Percentiles rank a stretch among this genome's conserved stretches.
Conservation (phyloP, 1,140 invertebrate genomes). For the Heliconius congener region DNA sequence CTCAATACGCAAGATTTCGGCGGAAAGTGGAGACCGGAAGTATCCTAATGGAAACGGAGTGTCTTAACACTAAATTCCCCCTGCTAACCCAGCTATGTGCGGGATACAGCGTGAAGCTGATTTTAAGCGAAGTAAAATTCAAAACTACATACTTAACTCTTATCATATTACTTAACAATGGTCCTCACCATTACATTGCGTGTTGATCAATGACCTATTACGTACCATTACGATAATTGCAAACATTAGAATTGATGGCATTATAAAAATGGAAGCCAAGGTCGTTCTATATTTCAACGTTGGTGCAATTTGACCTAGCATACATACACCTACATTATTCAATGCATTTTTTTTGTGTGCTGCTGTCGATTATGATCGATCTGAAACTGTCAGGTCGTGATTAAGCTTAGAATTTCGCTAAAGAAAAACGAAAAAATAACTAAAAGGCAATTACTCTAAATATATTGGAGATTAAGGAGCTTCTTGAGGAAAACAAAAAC, state of each 20-base stretch:
- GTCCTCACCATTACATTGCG: not conserved
- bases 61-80: too few species aligned
- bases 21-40: too few species aligned
- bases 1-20: too few species aligned
- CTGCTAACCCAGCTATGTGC: too few species aligned
- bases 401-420: not conserved
- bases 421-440: not conserved
- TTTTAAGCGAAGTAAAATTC: not conserved
- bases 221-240: constrained; percentile 23
- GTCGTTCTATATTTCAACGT: not conserved
- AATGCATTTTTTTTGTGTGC: not conserved
- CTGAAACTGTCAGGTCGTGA: not conserved
- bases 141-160: not conserved
- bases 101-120: too few species aligned
- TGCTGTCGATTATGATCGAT: not conserved
- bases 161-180: not conserved
- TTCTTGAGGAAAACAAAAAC: too few species aligned
- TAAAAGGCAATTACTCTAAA: too few species aligned
- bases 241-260: constrained; percentile 7
- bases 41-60: too few species aligned
- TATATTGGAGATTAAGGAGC: too few species aligned
- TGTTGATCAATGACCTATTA: constrained; percentile 23
- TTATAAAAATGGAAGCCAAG: constrained; percentile 24
- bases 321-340: not conserved
- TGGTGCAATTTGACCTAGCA: not conserved